These are phyloP conservation scores for Tinamus guttatus DNA, from an alignment of 2,113 vertebrate genomes.

Conservation along the genomic window DNA sequence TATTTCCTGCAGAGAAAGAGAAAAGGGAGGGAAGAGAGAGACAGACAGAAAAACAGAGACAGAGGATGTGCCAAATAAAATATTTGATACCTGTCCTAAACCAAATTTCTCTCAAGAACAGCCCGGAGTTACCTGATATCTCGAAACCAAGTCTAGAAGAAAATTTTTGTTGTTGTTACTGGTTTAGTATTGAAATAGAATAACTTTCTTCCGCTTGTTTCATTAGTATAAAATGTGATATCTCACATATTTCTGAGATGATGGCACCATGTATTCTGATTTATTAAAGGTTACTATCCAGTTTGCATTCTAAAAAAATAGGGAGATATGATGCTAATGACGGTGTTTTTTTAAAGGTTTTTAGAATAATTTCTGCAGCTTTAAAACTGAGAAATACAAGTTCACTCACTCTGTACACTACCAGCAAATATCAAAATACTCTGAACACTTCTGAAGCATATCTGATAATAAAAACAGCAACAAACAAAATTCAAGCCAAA, in stretches of 20 bases:
- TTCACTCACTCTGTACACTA: neutral
- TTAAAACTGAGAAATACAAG: neutral
- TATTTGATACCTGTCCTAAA: conserved; percentile 48
- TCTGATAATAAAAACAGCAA: conserved; percentile 7
- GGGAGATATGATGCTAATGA: neutral
- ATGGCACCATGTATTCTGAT: neutral
- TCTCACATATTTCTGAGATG: neutral
- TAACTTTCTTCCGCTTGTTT: neutral
- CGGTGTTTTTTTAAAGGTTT: neutral
- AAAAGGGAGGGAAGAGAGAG: conserved; percentile 54
- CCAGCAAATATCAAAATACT: neutral
- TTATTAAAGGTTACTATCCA: neutral
- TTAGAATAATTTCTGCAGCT: neutral
- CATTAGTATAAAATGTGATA: neutral
- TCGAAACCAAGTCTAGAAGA: neutral
- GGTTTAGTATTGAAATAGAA: neutral
- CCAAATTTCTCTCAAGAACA: conserved; percentile 26
- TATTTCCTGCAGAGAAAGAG: conserved; percentile 71
- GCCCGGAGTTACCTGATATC: neutral
- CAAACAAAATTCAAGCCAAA: conserved; percentile 55
- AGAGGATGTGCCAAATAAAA: conserved; percentile 65
- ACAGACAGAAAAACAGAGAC: conserved; percentile 49
- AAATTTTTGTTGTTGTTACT: accelerated
- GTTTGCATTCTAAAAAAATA: neutral
- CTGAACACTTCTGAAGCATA: neutral